Base-by-base conservation (phyloP, 2,113 vertebrate species). In the Emberiza fucata region DNA sequence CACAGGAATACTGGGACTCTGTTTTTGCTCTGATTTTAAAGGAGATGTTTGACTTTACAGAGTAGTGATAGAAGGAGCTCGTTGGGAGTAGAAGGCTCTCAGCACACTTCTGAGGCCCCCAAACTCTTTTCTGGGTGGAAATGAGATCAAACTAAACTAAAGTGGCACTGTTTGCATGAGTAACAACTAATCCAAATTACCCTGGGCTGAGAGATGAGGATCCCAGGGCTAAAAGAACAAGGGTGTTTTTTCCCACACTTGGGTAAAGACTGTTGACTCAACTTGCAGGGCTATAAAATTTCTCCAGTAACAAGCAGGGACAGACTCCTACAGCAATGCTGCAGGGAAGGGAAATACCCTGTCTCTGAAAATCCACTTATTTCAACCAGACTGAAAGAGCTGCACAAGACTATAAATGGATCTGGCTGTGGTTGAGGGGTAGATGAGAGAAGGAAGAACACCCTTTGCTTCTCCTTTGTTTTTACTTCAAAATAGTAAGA, bases 331-430 rank as follows among this genome's bases (percentile, higher is more conserved):
- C 28, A 96, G 96, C 85, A 76, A 35, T 35, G 80, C 94, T 90
- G 47, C 63, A 86, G 88, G 95, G 93, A 90, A 91, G 57, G 82
- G 90, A 95, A 94, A 95, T 96, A 95, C 86, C 86, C 86, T 91
- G 88, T 69, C 88, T 95, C 82, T 83, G 66, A 89, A 88, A 92
- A 96, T 96, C 81, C 77, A 22, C 28, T 77, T 78, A 90, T 95
- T 97, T 94, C 83, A 81, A n/a, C 94, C 81, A 94, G 60, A 50
- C 71, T 85, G 66, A 60, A 95, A 89, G 79, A 84, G 56, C 69
- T 81, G n/a, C 59, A 70, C 51, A 37, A 42, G 44, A 21, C 71
- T 90, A 29, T 54, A 63, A 79, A 84, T 0, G 4, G 56, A 73
- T 69, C 69, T 78, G 80, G 29, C 79, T 90, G 76, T 8, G 0